Percentiles rank a stretch among this genome's conserved stretches.
phyloP scores from a whole-genome alignment of 2,113 vertebrate genomes.

The Lanius ludovicianus region DNA sequence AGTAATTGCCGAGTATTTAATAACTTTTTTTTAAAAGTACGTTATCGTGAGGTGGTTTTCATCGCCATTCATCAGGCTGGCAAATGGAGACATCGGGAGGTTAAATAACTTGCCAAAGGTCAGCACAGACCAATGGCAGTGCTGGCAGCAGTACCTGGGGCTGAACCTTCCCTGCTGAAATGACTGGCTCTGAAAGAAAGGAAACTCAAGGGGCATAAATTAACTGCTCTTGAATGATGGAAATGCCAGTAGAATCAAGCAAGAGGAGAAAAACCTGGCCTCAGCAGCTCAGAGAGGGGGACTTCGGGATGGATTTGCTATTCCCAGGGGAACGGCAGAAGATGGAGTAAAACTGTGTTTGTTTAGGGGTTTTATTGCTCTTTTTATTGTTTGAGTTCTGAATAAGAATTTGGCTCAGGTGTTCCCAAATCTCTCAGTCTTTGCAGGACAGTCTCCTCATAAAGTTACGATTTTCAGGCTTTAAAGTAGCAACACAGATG shows the following conservation, averaged over 20 bases:
- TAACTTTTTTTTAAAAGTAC: not conserved
- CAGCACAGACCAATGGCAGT: not conserved
- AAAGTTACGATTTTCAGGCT: not conserved
- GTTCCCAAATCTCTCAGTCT: not conserved
- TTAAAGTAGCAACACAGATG: not conserved
- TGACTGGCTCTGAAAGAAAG: not conserved
- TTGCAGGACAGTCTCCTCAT: not conserved
- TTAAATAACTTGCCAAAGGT: slow-evolving; percentile 42
- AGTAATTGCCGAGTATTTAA: slow-evolving; percentile 32
- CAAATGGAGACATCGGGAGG: not conserved
- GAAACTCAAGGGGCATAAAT: not conserved
- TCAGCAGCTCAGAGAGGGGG: not conserved
- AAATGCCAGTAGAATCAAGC: not conserved
- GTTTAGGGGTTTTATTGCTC: not conserved
- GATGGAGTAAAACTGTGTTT: not conserved
- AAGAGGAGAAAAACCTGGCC: not conserved
- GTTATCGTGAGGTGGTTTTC: slow-evolving; percentile 13
- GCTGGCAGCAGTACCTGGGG: not conserved
- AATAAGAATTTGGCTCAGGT: not conserved
- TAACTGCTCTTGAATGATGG: slow-evolving; percentile 51
- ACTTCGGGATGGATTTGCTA: not conserved
- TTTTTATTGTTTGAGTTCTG: not conserved
- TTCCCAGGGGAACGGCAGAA: not conserved
- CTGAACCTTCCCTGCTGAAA: not conserved
- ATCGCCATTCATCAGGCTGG: slow-evolving; percentile 22